Conservation (phyloP, 2,113 vertebrate species). For the Vimba vimba region DNA sequence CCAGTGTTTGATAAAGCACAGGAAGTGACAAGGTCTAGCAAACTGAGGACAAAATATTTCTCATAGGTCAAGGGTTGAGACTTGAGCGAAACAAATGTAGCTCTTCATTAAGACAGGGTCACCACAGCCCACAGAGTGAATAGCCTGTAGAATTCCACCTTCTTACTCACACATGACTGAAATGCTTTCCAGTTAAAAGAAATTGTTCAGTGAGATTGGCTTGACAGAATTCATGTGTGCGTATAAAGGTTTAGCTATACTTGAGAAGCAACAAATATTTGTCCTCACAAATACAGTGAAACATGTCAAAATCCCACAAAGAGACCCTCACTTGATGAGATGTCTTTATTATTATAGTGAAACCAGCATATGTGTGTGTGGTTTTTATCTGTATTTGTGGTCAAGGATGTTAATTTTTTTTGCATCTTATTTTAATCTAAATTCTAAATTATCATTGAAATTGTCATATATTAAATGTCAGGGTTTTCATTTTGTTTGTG, state of each 20-base stretch:
- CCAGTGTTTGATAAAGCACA: neutral
- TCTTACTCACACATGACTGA: neutral
- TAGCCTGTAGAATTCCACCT: neutral
- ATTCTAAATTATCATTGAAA: neutral
- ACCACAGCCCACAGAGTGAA: neutral
- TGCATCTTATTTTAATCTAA: neutral
- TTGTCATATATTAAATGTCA: neutral
- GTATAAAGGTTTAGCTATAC: neutral
- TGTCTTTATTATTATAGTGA: neutral
- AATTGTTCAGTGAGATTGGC: neutral
- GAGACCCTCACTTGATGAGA: neutral
- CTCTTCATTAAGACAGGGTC: conserved; percentile 18
- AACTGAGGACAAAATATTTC: neutral
- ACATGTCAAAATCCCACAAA: neutral
- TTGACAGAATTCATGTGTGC: neutral
- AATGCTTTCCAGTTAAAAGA: neutral
- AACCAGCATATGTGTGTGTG: neutral
- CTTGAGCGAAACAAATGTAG: neutral
- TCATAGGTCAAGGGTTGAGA: conserved; percentile 5
- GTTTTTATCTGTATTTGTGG: neutral
- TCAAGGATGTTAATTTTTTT: neutral
- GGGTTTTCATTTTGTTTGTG: neutral
- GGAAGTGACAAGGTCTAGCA: conserved; percentile 18
- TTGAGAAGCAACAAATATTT: neutral
- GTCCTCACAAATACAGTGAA: neutral